Percentiles rank a stretch among this genome's conserved stretches.
phyloP scores from a whole-genome alignment of 2,797 vertebrate genomes.

The Glossophaga mutica region DNA sequence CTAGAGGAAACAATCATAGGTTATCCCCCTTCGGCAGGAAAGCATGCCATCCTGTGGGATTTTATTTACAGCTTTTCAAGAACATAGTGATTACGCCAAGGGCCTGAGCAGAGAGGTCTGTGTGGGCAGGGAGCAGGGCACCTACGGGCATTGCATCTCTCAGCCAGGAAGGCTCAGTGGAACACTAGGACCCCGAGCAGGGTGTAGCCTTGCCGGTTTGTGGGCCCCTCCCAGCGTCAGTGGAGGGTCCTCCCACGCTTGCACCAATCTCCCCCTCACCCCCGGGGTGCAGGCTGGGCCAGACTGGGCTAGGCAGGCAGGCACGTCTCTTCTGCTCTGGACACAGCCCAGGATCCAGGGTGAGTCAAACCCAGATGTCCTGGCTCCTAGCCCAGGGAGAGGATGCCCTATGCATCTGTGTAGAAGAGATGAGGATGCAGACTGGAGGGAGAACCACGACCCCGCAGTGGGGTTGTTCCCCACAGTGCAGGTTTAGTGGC shows the following conservation, averaged over 20 bases:
- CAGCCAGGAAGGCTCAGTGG: not conserved
- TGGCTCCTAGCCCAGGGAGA: not conserved
- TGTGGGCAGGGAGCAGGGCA: not conserved
- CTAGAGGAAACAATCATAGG: not conserved
- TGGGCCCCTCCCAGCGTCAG: not conserved
- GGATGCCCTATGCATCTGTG: not conserved
- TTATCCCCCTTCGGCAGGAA: not conserved
- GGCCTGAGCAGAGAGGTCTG: not conserved
- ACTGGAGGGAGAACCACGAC: accelerated
- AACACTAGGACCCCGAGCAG: not conserved
- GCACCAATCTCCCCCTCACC: too few species aligned
- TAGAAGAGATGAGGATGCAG: not conserved
- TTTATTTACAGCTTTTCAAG: not conserved
- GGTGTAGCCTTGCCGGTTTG: not conserved
- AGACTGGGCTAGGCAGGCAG: not conserved
- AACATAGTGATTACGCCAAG: not conserved
- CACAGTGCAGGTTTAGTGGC: not conserved
- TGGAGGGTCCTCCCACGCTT: not conserved
- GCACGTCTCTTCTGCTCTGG: constrained; percentile 3
- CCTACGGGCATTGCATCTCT: not conserved
- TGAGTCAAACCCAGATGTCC: constrained; percentile 56
- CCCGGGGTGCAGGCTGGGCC: not conserved
- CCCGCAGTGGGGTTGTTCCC: not conserved
- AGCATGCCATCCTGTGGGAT: not conserved
- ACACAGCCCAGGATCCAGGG: not conserved